Evolutionary conservation across 2,888 invertebrate species (phyloP).

Genomic region (Meta bourneti): DNA sequence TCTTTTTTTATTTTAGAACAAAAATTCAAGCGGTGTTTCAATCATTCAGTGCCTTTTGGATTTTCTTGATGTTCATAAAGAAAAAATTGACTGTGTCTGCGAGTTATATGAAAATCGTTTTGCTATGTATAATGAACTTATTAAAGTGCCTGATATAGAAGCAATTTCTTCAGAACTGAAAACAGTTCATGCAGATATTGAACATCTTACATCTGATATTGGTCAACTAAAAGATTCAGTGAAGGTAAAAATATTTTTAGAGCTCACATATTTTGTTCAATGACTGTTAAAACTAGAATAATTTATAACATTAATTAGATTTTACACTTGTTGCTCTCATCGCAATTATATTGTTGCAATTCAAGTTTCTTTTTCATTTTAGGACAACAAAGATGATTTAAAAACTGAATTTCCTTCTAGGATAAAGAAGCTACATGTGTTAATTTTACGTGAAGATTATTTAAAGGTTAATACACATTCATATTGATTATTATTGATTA

Average conservation of each 20-base stretch:
- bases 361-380: background rate
- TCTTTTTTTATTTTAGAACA: constrained; percentile 25
- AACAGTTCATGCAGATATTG: background rate
- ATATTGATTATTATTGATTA: background rate
- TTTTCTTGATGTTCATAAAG: constrained; percentile 51
- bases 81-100: constrained; percentile 61
- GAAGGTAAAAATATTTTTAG: background rate
- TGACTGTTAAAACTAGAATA: too few species aligned
- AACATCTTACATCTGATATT: background rate
- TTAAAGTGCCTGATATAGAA: constrained; percentile 21
- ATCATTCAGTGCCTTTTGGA: constrained; percentile 64
- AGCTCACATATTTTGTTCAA: too few species aligned
- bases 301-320: too few species aligned
- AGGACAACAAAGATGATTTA: background rate
- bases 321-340: too few species aligned
- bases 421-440: constrained; percentile 23
- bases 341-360: too few species aligned
- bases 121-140: constrained; percentile 45
- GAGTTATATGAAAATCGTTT: constrained; percentile 52
- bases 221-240: background rate
- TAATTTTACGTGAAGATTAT: constrained; percentile 46
- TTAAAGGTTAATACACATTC: constrained; percentile 19
- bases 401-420: background rate
- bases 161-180: background rate
- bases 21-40: constrained; percentile 20